A percentile compares a stretch with the other conserved stretches of the same genome.
Conservation (phyloP, 1,140 invertebrate genomes). For the Heliconius eleuchia region DNA sequence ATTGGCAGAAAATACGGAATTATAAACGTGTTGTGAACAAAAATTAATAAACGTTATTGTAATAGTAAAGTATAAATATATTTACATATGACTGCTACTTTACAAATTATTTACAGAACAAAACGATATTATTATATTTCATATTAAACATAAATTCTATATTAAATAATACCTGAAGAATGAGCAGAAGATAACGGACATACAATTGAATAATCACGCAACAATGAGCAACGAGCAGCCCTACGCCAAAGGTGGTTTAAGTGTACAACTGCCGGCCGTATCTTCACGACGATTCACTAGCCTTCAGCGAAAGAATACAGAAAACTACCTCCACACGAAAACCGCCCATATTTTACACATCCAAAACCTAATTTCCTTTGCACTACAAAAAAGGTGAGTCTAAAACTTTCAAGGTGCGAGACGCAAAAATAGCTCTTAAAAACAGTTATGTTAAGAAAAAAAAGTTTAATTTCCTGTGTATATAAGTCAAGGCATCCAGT, state of each 20-base stretch:
- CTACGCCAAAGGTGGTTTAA: slow-evolving; percentile 50
- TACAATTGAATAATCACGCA: neutral
- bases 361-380: slow-evolving; percentile 23
- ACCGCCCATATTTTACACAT: slow-evolving; percentile 26
- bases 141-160: neutral
- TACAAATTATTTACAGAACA: neutral
- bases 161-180: neutral
- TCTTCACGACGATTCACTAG: slow-evolving; percentile 51
- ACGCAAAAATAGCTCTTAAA: slow-evolving; percentile 51
- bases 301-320: slow-evolving; percentile 42
- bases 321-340: slow-evolving; percentile 37
- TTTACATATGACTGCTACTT: too few relatives aligned
- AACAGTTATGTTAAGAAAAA: slow-evolving; percentile 45
- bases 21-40: too few relatives aligned
- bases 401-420: slow-evolving; percentile 34
- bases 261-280: slow-evolving; percentile 52
- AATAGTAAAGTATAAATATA: too few relatives aligned
- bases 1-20: too few relatives aligned
- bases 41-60: too few relatives aligned
- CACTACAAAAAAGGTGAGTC: slow-evolving; percentile 28
- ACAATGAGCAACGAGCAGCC: slow-evolving; percentile 33
- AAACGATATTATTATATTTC: neutral
- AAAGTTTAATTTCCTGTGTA: slow-evolving; percentile 59
- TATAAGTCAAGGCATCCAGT: slow-evolving; percentile 34
- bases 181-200: neutral